Conservation (phyloP, 2,113 vertebrate species). For the Triplophysa siluroides region DNA sequence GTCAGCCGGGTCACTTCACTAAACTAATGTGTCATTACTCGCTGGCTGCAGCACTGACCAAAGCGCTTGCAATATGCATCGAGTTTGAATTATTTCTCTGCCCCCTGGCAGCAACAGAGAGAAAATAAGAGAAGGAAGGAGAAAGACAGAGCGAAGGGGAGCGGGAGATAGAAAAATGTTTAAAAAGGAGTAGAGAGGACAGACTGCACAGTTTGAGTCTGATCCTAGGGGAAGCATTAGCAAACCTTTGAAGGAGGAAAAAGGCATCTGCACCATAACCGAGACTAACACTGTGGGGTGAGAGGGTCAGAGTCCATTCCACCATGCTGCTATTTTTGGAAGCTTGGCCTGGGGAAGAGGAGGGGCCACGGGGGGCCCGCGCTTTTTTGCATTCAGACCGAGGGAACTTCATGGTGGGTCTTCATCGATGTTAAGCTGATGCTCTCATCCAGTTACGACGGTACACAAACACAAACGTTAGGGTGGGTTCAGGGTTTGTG, state of each 20-base stretch:
- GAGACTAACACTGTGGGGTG: slow-evolving; percentile 61
- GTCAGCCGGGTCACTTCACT: slow-evolving; percentile 77
- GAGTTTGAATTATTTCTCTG: slow-evolving; percentile 79
- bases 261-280: slow-evolving; percentile 60
- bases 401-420: slow-evolving; percentile 33
- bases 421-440: slow-evolving; percentile 38
- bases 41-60: slow-evolving; percentile 72
- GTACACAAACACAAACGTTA: slow-evolving; percentile 31
- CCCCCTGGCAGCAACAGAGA: slow-evolving; percentile 66
- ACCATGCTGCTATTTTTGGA: slow-evolving; percentile 49
- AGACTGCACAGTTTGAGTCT: slow-evolving; percentile 48
- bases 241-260: slow-evolving; percentile 65
- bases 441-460: slow-evolving; percentile 28
- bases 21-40: slow-evolving; percentile 78
- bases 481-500: slow-evolving; percentile 38
- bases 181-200: slow-evolving; percentile 43
- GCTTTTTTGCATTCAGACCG: slow-evolving; percentile 11
- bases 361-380: neutral
- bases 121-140: slow-evolving; percentile 44
- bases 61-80: slow-evolving; percentile 76
- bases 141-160: slow-evolving; percentile 47
- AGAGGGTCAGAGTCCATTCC: slow-evolving; percentile 60
- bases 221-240: slow-evolving; percentile 60
- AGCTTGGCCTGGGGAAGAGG: slow-evolving; percentile 35
- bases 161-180: slow-evolving; percentile 5